These are phyloP conservation scores for Peromyscus californicus DNA, from an alignment of 2,113 vertebrate genomes.

Conservation along the genomic window DNA sequence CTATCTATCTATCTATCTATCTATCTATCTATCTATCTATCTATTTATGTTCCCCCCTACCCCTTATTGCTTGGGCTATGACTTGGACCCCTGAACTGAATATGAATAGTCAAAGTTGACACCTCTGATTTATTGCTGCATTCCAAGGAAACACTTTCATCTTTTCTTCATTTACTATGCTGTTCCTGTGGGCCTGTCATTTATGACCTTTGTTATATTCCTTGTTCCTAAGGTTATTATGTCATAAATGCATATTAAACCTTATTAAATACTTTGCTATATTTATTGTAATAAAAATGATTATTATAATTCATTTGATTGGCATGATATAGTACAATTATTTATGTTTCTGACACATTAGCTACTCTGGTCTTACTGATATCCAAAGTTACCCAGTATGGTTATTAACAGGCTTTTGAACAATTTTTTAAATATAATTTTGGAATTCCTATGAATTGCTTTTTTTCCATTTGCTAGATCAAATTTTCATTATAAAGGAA, in stretches of 20 bases:
- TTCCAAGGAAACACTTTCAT: neutral
- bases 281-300: neutral
- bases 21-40: neutral
- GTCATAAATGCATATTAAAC: neutral
- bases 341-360: neutral
- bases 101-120: neutral
- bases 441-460: neutral
- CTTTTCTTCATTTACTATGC: neutral
- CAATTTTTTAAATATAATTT: neutral
- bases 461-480: neutral
- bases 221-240: neutral
- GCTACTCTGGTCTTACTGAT: neutral
- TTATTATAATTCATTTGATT: neutral
- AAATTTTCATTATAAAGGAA: neutral
- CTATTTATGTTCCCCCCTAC: neutral
- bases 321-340: no score
- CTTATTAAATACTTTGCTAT: neutral
- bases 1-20: neutral
- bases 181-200: neutral
- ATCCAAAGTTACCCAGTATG: neutral
- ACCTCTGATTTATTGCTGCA: neutral
- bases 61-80: neutral
- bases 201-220: neutral
- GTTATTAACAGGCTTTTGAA: neutral
- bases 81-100: neutral